Conservation (phyloP, 2,113 vertebrate species). For the Tetrax tetrax region DNA sequence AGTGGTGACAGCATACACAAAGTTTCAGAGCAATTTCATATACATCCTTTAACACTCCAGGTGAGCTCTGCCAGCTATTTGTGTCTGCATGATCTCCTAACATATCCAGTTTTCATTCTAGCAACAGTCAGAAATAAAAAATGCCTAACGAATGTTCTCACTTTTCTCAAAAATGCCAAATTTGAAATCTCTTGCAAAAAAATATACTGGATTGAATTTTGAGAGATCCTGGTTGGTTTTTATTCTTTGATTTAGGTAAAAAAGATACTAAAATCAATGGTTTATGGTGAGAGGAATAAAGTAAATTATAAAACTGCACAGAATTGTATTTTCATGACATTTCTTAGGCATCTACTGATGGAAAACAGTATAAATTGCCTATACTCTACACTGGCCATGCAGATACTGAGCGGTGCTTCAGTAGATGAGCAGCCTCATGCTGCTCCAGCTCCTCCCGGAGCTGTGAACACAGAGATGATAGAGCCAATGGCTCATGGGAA, state of each 20-base stretch:
- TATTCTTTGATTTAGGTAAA: not conserved
- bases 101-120: not conserved
- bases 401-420: not conserved
- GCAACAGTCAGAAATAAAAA: not conserved
- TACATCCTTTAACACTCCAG: not conserved
- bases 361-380: not conserved
- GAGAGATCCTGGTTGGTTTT: not conserved
- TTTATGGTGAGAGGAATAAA: not conserved
- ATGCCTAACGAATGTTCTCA: not conserved
- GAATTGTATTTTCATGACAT: not conserved
- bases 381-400: not conserved
- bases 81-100: not conserved
- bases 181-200: not conserved
- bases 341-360: not conserved
- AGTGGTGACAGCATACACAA: not conserved
- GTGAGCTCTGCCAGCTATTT: not conserved
- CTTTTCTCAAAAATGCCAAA: not conserved
- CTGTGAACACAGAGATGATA: not conserved
- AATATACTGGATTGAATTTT: not conserved
- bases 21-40: not conserved
- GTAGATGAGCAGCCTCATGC: not conserved
- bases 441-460: not conserved
- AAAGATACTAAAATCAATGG: not conserved
- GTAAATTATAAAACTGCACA: not conserved
- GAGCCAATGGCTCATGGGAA: accelerated